phyloP scores from a whole-genome alignment of 2,888 invertebrate genomes.

The Ctena decussata region DNA sequence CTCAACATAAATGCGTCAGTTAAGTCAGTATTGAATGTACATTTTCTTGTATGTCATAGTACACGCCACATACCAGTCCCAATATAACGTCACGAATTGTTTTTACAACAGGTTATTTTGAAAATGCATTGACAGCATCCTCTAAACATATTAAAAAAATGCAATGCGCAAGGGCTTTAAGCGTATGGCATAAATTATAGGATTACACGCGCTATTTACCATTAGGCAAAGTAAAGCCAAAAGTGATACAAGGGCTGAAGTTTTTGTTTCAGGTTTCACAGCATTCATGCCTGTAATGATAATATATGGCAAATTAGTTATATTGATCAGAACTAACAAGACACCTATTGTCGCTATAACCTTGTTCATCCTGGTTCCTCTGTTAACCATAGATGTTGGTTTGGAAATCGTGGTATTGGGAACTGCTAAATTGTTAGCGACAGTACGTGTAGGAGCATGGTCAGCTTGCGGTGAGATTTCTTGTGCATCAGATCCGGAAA shows the following conservation, averaged over 20 bases:
- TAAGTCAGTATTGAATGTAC: too few relatives aligned
- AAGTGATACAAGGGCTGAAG: background rate
- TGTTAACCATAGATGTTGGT: background rate
- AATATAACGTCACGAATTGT: too few relatives aligned
- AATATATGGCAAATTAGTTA: conserved; percentile 24
- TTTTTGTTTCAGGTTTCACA: background rate
- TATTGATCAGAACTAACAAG: conserved; percentile 11
- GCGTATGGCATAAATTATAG: conserved; percentile 26
- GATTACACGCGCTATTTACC: conserved; percentile 22
- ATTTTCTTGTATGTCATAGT: too few relatives aligned
- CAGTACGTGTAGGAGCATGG: too few relatives aligned
- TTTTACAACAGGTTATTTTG: background rate
- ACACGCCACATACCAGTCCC: too few relatives aligned
- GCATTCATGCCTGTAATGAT: background rate
- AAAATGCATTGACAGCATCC: background rate
- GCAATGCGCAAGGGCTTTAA: conserved; percentile 20
- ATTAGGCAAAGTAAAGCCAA: conserved; percentile 22
- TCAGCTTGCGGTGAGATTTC: background rate
- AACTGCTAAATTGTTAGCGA: too few relatives aligned
- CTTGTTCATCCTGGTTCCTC: background rate
- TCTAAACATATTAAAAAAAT: background rate
- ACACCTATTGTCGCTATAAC: conserved; percentile 29
- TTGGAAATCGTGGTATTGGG: too few relatives aligned
- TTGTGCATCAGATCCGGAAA: background rate
- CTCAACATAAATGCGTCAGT: too few relatives aligned